Conservation (phyloP, 2,113 vertebrate genomes). For the Lontra canadensis region DNA sequence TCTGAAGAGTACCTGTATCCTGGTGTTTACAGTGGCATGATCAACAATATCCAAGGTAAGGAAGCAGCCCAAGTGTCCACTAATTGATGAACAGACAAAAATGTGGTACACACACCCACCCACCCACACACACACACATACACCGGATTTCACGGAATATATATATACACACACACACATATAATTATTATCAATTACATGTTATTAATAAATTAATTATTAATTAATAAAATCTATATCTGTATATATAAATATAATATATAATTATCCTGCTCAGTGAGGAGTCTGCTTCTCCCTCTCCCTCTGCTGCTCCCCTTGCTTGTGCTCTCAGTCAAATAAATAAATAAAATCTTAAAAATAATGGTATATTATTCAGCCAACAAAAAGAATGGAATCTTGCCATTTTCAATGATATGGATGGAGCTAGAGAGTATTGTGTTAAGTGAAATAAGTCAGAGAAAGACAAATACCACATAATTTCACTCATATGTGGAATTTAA, state of each 20-base stretch:
- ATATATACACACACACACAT: no score
- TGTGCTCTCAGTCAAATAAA: no score
- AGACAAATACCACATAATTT: neutral
- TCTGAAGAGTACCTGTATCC: neutral
- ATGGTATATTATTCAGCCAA: neutral
- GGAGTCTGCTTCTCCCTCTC: no score
- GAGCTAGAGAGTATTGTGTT: neutral
- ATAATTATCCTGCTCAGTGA: no score
- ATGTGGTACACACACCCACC: neutral
- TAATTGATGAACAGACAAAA: neutral
- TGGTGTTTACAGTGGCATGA: neutral
- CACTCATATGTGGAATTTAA: neutral
- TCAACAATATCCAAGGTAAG: neutral
- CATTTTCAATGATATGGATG: neutral
- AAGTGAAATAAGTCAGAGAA: neutral
- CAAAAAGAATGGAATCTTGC: neutral
- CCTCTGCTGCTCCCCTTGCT: no score
- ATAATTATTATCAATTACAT: no score
- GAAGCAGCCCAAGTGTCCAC: neutral
- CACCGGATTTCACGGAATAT: no score
- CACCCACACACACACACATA: neutral
- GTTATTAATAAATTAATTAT: no score
- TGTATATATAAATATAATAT: no score
- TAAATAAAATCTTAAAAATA: no score
- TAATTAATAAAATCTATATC: no score